Percentiles rank a stretch among this genome's conserved stretches.
Evolutionary conservation across 1,140 invertebrate genomes (phyloP).

Genomic region (Scaptomyza hsui): DNA sequence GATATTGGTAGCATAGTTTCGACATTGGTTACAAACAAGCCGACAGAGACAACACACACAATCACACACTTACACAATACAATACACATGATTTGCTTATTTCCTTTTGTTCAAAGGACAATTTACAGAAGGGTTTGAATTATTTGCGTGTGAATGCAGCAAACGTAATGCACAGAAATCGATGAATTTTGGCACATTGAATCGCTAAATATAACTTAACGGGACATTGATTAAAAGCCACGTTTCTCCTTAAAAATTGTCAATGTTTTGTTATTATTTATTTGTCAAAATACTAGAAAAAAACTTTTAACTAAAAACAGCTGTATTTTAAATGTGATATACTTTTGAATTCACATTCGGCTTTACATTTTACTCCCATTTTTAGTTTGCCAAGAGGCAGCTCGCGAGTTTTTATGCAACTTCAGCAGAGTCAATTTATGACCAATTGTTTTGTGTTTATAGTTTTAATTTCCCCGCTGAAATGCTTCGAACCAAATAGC

Average conservation of each 20-base stretch:
- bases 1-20: constrained; percentile 34
- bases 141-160: constrained; percentile 25
- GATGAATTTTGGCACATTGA: constrained; percentile 39
- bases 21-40: constrained; percentile 29
- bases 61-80: constrained; percentile 4
- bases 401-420: constrained; percentile 78
- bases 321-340: neutral
- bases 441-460: constrained; percentile 50
- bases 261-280: neutral
- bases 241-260: neutral
- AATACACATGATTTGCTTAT: constrained; percentile 23
- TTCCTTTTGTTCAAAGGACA: constrained; percentile 32
- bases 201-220: neutral
- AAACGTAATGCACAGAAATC: constrained; percentile 42
- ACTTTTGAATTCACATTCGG: constrained; percentile 1
- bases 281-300: neutral
- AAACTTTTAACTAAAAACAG: neutral
- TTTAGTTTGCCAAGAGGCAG: constrained; percentile 42
- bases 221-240: neutral
- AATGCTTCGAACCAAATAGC: constrained; percentile 61
- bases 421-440: constrained; percentile 65
- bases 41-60: constrained; percentile 20
- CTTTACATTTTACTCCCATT: constrained; percentile 13
- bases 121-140: constrained; percentile 76
- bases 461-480: constrained; percentile 42